These are phyloP conservation scores for Tridacna gigas DNA, from an alignment of 2,888 invertebrate genomes.

Conservation along the genomic window DNA sequence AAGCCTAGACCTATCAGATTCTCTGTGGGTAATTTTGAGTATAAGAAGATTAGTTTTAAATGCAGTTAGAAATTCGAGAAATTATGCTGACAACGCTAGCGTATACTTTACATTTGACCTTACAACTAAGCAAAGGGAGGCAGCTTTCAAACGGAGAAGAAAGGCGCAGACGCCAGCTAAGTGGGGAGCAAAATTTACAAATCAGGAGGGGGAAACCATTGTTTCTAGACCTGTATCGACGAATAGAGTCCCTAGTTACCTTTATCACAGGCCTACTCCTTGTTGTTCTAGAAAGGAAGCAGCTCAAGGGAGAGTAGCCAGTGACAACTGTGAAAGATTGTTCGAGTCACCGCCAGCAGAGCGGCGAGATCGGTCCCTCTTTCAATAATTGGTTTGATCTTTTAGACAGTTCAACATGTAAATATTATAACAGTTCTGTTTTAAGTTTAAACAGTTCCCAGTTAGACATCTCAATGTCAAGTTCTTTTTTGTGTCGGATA, in stretches of 20 bases:
- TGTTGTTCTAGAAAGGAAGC: slow-evolving; percentile 1
- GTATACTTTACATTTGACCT: too few species aligned
- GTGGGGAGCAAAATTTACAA: slow-evolving; percentile 11
- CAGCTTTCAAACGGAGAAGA: too few species aligned
- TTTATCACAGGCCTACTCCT: background rate
- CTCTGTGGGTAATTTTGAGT: too few species aligned
- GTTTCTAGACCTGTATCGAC: too few species aligned
- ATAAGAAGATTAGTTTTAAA: too few species aligned
- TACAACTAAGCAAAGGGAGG: too few species aligned
- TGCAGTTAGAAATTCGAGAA: too few species aligned
- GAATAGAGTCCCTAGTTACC: background rate
- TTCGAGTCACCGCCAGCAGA: slow-evolving; percentile 1
- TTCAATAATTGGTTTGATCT: background rate
- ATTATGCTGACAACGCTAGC: too few species aligned
- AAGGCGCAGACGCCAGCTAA: too few species aligned
- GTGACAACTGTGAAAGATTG: background rate
- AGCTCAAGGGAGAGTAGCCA: slow-evolving; percentile 5
- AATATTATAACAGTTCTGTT: slow-evolving; percentile 7
- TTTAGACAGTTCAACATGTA: slow-evolving; percentile 1
- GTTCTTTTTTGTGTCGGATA: too few species aligned
- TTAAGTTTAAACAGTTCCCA: slow-evolving; percentile 12
- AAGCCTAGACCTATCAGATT: too few species aligned
- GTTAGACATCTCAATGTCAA: too few species aligned
- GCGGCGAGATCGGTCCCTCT: background rate
- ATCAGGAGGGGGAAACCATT: slow-evolving; percentile 10